Evolutionary conservation across 2,113 vertebrate genomes (phyloP).

Genomic region (Pedetes capensis): DNA sequence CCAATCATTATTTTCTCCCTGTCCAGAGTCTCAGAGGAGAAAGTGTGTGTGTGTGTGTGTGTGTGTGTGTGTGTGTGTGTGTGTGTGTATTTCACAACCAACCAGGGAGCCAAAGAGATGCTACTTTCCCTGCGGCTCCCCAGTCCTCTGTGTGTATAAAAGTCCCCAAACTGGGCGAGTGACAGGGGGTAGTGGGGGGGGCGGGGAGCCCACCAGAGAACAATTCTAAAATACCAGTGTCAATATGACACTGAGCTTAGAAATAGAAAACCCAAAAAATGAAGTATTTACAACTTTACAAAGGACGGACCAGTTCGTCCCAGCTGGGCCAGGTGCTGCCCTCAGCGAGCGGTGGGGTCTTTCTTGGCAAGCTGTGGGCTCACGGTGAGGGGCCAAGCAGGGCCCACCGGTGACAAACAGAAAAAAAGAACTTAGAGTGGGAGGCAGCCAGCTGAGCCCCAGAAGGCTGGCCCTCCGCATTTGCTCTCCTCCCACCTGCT

Average conservation of each 20-base stretch:
- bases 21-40: background rate
- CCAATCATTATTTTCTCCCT: background rate
- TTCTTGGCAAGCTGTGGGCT: constrained; percentile 73
- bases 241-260: constrained; percentile 85
- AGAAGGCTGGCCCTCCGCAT: background rate
- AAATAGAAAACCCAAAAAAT: constrained; percentile 77
- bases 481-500: background rate
- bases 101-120: constrained; percentile 68
- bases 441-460: background rate
- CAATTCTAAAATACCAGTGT: constrained; percentile 82
- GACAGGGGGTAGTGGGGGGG: constrained; percentile 49
- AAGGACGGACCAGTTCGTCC: constrained; percentile 58
- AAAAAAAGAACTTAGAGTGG: background rate
- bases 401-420: constrained; percentile 51
- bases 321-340: constrained; percentile 27
- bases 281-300: constrained; percentile 89
- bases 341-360: constrained; percentile 24
- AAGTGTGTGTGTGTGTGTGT: background rate
- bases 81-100: constrained; percentile 8
- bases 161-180: constrained; percentile 24
- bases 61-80: background rate
- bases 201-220: constrained; percentile 72
- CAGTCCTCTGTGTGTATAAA: constrained; percentile 66
- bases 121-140: constrained; percentile 59
- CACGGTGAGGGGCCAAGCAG: background rate